Percentiles rank a stretch among this genome's conserved stretches.
phyloP scores from a whole-genome alignment of 2,113 vertebrate species.

The Stercorarius parasiticus region DNA sequence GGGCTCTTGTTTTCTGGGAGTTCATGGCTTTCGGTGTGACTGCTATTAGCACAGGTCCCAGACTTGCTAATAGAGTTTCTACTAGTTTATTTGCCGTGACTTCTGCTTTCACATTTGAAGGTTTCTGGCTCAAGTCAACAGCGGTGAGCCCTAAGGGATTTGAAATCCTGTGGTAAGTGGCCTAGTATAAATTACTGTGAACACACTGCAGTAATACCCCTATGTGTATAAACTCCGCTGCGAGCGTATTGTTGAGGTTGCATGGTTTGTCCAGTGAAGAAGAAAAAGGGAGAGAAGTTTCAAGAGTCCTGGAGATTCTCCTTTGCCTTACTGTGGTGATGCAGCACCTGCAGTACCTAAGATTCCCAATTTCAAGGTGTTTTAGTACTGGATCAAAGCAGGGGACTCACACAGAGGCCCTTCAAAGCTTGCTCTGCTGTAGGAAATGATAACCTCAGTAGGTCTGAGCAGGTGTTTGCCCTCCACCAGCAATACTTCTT shows the following conservation, averaged over 20 bases:
- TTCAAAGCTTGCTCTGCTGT: not conserved
- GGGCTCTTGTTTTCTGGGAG: not conserved
- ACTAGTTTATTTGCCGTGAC: not conserved
- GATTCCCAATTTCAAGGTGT: not conserved
- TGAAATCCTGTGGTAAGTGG: not conserved
- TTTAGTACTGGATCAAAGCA: not conserved
- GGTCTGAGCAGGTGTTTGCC: not conserved
- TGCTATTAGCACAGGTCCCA: not conserved
- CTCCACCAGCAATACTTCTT: not conserved
- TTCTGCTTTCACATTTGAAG: not conserved
- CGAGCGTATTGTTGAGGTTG: not conserved
- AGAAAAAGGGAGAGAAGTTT: not conserved
- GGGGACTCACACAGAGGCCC: fast-evolving
- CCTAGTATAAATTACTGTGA: not conserved
- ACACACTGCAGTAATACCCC: not conserved
- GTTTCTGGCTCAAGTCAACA: not conserved
- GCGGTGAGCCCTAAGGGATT: not conserved
- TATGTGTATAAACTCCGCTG: not conserved
- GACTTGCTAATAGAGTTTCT: not conserved
- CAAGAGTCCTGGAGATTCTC: not conserved
- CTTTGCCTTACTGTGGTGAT: not conserved
- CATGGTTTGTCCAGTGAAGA: not conserved
- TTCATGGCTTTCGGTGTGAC: not conserved
- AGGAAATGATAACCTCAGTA: not conserved
- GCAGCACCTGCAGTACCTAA: not conserved